These are phyloP conservation scores for Erebia ligea DNA, from an alignment of 2,888 invertebrate genomes.

Conservation along the genomic window DNA sequence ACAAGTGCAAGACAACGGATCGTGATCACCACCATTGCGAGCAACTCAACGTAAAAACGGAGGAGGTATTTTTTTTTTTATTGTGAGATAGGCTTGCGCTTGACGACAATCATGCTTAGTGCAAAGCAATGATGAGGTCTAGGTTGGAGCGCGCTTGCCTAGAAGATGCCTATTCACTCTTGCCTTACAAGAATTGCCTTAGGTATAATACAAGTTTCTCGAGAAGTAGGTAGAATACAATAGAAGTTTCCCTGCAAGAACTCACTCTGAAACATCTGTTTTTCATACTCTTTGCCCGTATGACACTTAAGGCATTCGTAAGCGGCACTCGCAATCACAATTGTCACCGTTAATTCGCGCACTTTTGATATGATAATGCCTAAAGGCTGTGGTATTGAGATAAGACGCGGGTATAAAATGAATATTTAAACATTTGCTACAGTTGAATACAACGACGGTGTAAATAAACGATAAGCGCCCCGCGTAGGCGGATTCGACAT, in stretches of 20 bases:
- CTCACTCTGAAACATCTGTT: slow-evolving; percentile 17
- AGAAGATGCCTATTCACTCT: too few relatives aligned
- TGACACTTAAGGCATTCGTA: slow-evolving; percentile 53
- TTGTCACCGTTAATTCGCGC: slow-evolving; percentile 78
- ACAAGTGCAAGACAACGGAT: too few relatives aligned
- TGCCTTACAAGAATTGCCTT: too few relatives aligned
- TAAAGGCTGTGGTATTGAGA: slow-evolving; percentile 46
- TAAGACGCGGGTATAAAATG: slow-evolving; percentile 42
- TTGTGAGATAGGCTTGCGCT: too few relatives aligned
- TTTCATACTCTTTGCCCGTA: slow-evolving; percentile 41
- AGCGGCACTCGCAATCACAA: slow-evolving; percentile 70
- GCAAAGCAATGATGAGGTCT: too few relatives aligned
- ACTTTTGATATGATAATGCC: slow-evolving; percentile 65
- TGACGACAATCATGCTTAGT: too few relatives aligned
- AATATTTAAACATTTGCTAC: slow-evolving; percentile 44
- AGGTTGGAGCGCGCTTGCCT: too few relatives aligned
- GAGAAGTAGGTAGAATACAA: not conserved
- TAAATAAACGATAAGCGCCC: slow-evolving; percentile 32
- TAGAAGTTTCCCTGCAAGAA: not conserved
- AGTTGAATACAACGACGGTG: slow-evolving; percentile 37
- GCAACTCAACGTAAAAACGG: too few relatives aligned
- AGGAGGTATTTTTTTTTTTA: too few relatives aligned
- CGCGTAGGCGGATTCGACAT: slow-evolving; percentile 15
- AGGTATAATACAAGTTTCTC: too few relatives aligned
- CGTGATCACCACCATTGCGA: too few relatives aligned